These are phyloP conservation scores for Tetheella fluctuosa DNA, from an alignment of 2,888 invertebrate genomes.

Conservation along the genomic window DNA sequence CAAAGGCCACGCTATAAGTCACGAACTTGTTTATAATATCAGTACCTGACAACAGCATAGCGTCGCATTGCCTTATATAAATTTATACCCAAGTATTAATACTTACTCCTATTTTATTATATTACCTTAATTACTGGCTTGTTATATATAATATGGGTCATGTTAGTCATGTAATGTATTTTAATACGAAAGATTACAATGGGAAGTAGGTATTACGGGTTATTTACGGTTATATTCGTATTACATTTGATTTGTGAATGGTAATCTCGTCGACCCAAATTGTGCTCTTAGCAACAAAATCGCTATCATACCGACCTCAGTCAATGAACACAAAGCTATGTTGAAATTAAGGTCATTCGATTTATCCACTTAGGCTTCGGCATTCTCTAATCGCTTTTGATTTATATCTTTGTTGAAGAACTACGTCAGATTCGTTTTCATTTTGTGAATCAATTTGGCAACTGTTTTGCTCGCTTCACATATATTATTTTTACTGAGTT, in stretches of 20 bases:
- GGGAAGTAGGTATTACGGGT: not conserved
- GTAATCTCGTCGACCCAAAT: conserved; percentile 4
- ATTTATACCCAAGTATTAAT: not conserved
- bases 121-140: not conserved
- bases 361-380: conserved; percentile 25
- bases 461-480: not conserved
- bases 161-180: not conserved
- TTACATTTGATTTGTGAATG: not conserved
- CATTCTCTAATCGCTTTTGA: conserved; percentile 31
- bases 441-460: conserved; percentile 9
- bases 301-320: conserved; percentile 30
- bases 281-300: conserved; percentile 13
- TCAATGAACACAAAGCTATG: conserved; percentile 28
- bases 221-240: not conserved
- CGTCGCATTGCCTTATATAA: not conserved
- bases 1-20: conserved; percentile 59
- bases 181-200: not conserved
- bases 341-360: conserved; percentile 34
- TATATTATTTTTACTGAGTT: not conserved
- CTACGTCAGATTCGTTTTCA: conserved; percentile 21
- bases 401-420: conserved; percentile 28
- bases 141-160: conserved; percentile 2
- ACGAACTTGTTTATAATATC: conserved; percentile 39
- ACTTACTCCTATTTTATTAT: not conserved
- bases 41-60: not conserved